phyloP scores from a whole-genome alignment of 2,888 invertebrate species.

The Nymphalis c-album region DNA sequence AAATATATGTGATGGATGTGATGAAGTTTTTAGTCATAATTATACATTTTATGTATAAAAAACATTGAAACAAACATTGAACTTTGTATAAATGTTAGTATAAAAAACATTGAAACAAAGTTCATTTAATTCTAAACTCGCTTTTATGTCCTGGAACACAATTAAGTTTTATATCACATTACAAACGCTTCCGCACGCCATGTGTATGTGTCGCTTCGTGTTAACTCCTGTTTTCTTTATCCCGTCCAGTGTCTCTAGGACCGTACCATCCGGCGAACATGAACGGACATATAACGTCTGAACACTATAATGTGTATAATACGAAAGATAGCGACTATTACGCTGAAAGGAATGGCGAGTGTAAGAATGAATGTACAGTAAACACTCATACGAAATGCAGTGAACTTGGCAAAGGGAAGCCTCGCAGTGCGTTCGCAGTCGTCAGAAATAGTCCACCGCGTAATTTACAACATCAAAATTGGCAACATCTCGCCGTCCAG shows the following conservation, averaged over 20 bases:
- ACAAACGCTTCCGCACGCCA: constrained; percentile 60
- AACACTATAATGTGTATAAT: constrained; percentile 75
- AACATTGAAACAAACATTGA: neutral
- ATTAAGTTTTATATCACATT: constrained; percentile 53
- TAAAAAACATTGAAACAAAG: neutral
- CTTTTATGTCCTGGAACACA: constrained; percentile 40
- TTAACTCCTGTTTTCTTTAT: constrained; percentile 70
- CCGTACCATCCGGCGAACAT: constrained; percentile 76
- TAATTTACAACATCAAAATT: constrained; percentile 70
- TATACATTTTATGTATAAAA: neutral
- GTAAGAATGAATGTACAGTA: constrained; percentile 74
- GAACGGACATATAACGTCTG: constrained; percentile 69
- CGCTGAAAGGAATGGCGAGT: constrained; percentile 73
- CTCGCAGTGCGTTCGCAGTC: constrained; percentile 83
- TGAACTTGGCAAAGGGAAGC: constrained; percentile 74
- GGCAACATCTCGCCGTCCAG: constrained; percentile 84
- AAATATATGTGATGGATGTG: too few relatives aligned
- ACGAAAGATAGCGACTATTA: constrained; percentile 78
- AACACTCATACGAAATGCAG: constrained; percentile 77
- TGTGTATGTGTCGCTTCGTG: constrained; percentile 74
- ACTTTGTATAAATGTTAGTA: neutral
- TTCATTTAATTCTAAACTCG: constrained; percentile 1
- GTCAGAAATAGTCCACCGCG: constrained; percentile 83
- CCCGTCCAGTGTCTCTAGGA: constrained; percentile 75
- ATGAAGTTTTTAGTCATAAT: too few relatives aligned